A percentile compares a stretch with the other conserved stretches of the same genome.
phyloP scores from a whole-genome alignment of 2,888 invertebrate genomes.

The Drosophila neutralis region DNA sequence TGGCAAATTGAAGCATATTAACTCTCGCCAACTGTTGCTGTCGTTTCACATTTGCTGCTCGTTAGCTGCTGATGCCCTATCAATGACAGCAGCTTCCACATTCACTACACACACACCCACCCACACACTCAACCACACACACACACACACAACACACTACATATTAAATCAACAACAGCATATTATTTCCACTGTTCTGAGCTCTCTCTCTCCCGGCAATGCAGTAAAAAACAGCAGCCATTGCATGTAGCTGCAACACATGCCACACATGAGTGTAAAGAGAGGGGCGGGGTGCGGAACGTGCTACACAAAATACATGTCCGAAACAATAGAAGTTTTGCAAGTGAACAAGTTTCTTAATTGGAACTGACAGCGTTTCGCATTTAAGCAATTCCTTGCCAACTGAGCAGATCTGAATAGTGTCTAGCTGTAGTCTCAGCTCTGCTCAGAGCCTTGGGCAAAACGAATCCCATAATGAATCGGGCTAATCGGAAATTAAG shows the following conservation, averaged over 20 bases:
- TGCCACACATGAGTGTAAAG: conserved; percentile 19
- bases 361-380: conserved; percentile 53
- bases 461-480: neutral
- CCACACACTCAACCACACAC: neutral
- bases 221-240: conserved; percentile 17
- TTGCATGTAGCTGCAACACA: conserved; percentile 34
- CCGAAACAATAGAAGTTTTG: conserved; percentile 42
- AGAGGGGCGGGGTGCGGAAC: conserved; percentile 1
- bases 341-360: conserved; percentile 46
- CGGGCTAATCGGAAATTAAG: neutral
- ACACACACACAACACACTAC: neutral
- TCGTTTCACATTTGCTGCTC: conserved; percentile 54
- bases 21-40: conserved; percentile 54
- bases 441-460: neutral
- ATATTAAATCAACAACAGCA: conserved; percentile 46
- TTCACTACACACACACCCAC: neutral
- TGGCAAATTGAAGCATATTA: conserved; percentile 59
- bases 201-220: conserved; percentile 15
- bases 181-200: conserved; percentile 56
- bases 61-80: conserved; percentile 51
- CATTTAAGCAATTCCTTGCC: conserved; percentile 20
- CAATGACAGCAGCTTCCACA: conserved; percentile 51
- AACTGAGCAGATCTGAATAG: neutral
- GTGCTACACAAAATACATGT: conserved; percentile 12
- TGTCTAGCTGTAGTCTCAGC: neutral